Evolutionary conservation across 2,113 vertebrate species (phyloP).

Genomic region (Poecilia latipinna): DNA sequence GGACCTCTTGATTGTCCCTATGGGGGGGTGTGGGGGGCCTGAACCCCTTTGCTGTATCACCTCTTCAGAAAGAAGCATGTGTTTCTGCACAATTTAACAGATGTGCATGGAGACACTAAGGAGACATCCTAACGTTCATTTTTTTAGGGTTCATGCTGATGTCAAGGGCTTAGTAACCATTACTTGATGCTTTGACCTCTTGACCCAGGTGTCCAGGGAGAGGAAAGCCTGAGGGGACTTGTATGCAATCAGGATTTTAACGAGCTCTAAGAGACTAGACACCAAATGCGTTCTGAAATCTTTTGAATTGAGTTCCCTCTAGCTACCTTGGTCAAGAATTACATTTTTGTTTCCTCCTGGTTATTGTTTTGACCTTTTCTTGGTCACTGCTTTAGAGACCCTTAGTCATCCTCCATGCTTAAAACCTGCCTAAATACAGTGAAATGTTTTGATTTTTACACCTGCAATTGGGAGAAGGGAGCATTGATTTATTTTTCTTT

Average conservation of each 20-base stretch:
- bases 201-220: conserved; percentile 49
- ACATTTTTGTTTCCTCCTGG: neutral
- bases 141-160: conserved; percentile 27
- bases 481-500: neutral
- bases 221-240: conserved; percentile 51
- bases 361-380: conserved; percentile 19
- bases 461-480: neutral
- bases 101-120: conserved; percentile 11
- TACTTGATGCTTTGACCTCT: conserved; percentile 71
- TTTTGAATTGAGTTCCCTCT: conserved; percentile 14
- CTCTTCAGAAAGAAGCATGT: conserved; percentile 1
- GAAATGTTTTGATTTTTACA: neutral
- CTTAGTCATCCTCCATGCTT: neutral
- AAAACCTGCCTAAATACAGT: neutral
- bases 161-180: conserved; percentile 79
- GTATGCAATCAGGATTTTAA: conserved; percentile 38
- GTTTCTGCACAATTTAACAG: conserved; percentile 23
- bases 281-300: conserved; percentile 23
- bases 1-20: conserved; percentile 54
- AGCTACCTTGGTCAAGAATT: neutral
- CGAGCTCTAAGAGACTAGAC: conserved; percentile 27
- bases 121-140: conserved; percentile 1
- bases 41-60: conserved; percentile 17
- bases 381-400: neutral
- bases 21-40: conserved; percentile 1